phyloP scores from a whole-genome alignment of 2,797 vertebrate species.

The Kryptopterus vitreolus region DNA sequence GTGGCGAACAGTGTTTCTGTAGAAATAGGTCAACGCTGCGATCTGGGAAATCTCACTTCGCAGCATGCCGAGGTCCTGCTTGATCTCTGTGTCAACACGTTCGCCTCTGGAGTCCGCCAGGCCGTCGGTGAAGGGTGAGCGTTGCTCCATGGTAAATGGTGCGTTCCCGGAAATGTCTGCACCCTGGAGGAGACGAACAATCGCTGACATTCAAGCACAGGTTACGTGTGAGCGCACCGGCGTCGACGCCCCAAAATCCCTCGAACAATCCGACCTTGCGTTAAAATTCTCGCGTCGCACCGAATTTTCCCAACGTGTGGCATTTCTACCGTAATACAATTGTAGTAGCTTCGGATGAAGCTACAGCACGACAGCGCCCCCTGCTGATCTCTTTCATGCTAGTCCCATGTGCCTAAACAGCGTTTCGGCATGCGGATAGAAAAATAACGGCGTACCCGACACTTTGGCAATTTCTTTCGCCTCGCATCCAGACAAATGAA shows the following conservation, averaged over 20 bases:
- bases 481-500: too few species aligned
- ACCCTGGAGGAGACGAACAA: slow-evolving; percentile 39
- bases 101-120: slow-evolving; percentile 3
- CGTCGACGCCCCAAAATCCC: slow-evolving; percentile 28
- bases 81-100: slow-evolving; percentile 38
- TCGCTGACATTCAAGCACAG: slow-evolving; percentile 48
- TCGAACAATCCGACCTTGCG: background rate
- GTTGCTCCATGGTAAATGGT: slow-evolving; percentile 24
- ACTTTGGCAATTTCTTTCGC: too few species aligned
- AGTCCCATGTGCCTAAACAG: too few species aligned
- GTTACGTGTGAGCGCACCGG: slow-evolving; percentile 23
- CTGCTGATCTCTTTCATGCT: too few species aligned
- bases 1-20: slow-evolving; percentile 29
- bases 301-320: too few species aligned
- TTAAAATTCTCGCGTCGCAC: too few species aligned
- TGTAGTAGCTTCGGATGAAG: too few species aligned
- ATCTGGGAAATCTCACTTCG: slow-evolving; percentile 40
- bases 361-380: too few species aligned
- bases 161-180: slow-evolving; percentile 28
- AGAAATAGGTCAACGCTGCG: slow-evolving; percentile 42
- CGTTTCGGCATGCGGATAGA: too few species aligned
- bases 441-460: too few species aligned
- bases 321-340: too few species aligned
- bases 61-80: slow-evolving; percentile 28
- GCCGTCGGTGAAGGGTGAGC: slow-evolving; percentile 11